Base-by-base conservation (phyloP, 2,888 invertebrate species). In the Vanessa cardui region DNA sequence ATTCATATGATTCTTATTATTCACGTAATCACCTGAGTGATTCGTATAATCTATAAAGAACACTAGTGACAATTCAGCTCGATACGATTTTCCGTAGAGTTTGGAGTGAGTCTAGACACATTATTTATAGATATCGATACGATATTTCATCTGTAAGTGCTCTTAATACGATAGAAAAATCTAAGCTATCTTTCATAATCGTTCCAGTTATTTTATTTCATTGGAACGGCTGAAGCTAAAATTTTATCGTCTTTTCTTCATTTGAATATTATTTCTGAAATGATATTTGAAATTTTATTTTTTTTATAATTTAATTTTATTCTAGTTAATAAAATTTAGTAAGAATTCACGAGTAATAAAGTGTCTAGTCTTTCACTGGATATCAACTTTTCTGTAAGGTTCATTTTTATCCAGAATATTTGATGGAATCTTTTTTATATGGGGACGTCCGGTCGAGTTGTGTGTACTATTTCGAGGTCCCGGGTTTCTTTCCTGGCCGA, bases 51-150 rank as follows among this genome's bases (percentile, higher is more conserved):
- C 45, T 58, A 39, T 44, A 49, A 31, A 64, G 39, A 44, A 21
- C 47, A 50, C 39, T 58, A 56, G 56, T 56, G 56, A 3, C 56
- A 44, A 18, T 64, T 49, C 7, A 26, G 49, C 21, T 49, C 16
- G 5, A 58, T 45, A 16, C 33, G 39, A 62, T 54, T 39, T 54
- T 54, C 54, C 31, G 26, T 45, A n/a, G 26, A 52, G 52, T 39
- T 52, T 9, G 9, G 8, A 45, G 39, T 33, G n/a, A 62, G 69
- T 71, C 72, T 72, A 72, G 72, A 71, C 72, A 61, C 69, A 68
- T 71, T 64, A 70, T 67, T 67, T 65, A 50, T 65, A 61, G 59
- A 61, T 72, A 69, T 70, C 56, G 66, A 64, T 46, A 26, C 50
- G 61, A 62, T 62, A 49, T 62, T 39, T 39, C 56, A 56, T 56